Evolutionary conservation across 2,113 vertebrate genomes (phyloP), one percentile per base, ranked within the genome.

Genomic region (Hippolais icterina): DNA sequence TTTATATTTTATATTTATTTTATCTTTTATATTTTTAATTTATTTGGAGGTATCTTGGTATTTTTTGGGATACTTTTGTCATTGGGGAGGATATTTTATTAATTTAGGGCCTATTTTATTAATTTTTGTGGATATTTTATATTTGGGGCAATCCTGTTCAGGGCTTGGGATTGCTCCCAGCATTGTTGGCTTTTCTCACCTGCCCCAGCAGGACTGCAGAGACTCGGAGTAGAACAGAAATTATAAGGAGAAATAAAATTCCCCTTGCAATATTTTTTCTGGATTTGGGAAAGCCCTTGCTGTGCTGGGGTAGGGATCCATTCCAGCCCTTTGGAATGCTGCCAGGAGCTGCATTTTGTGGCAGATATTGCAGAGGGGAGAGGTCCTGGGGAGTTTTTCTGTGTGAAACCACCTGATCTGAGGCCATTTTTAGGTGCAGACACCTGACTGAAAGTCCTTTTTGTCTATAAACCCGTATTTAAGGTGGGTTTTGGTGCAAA

Each of bases 241-340:
- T 35, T 1, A 6, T 3, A 1, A 20, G 1, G 19, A n/a, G 9
- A 33, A 81, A 3, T 3, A 11, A 2, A 46, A 46, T 79, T 79
- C 41, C 31, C 14, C 5, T 2, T 1, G 31, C 1, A 16, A 8
- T 2, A 6, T 70, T 54, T 35, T 11, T 3, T n/a, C 35, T 13
- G 1, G 10, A 0, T 61, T 37, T 4, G 6, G 65, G 56, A 6
- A 44, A 59, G 11, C 4, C 39, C 33, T 35, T 19, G 8, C 41
- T 18, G 2, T 1, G 28, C 1, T 24, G 44, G 46, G 33, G 0
- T 0, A 0, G 21, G 27, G 71, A 28, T 49, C 11, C 6, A 3
- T 33, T 5, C 25, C 39, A 33, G 7, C 54, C 44, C 65, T 12
- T 35, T 0, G 6, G 27, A 41, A 12, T 2, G 1, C 57, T 33